phyloP scores from a whole-genome alignment of 35 echinoderm and acorn worm genomes.

The Patiria miniata region DNA sequence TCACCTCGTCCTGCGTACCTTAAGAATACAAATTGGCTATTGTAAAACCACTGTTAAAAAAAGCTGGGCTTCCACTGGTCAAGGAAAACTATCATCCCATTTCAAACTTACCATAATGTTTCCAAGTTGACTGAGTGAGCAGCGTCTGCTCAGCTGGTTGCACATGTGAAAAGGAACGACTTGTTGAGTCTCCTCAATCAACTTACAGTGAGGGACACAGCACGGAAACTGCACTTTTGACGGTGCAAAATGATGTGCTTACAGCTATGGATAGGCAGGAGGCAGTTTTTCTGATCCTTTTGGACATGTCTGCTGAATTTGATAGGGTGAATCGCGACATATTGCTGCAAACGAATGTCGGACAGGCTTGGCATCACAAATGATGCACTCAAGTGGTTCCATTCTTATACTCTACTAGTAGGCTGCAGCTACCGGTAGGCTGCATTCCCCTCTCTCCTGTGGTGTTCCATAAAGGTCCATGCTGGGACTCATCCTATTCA shows the following conservation, averaged over 20 bases:
- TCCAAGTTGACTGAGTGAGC: neutral
- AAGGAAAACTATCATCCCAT: neutral
- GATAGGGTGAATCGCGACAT: too few species aligned
- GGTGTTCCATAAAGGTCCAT: too few species aligned
- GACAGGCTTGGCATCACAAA: too few species aligned
- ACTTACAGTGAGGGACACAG: neutral
- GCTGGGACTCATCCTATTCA: neutral
- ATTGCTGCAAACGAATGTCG: too few species aligned
- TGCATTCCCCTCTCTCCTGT: too few species aligned
- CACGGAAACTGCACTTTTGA: neutral
- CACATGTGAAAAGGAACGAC: neutral
- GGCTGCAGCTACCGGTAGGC: too few species aligned
- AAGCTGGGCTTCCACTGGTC: neutral
- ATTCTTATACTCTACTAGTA: too few species aligned
- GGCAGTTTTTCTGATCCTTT: too few species aligned
- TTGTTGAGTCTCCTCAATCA: neutral
- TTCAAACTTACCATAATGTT: neutral
- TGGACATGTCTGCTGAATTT: too few species aligned
- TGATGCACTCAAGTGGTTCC: too few species aligned
- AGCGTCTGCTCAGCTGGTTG: neutral
- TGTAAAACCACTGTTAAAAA: neutral
- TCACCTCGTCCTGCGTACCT: neutral
- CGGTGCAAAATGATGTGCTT: neutral
- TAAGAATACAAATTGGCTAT: neutral
- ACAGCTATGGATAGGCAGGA: too few species aligned